Base-by-base conservation (phyloP, 2,888 invertebrate species). In the Nematopogon swammerdamellus region DNA sequence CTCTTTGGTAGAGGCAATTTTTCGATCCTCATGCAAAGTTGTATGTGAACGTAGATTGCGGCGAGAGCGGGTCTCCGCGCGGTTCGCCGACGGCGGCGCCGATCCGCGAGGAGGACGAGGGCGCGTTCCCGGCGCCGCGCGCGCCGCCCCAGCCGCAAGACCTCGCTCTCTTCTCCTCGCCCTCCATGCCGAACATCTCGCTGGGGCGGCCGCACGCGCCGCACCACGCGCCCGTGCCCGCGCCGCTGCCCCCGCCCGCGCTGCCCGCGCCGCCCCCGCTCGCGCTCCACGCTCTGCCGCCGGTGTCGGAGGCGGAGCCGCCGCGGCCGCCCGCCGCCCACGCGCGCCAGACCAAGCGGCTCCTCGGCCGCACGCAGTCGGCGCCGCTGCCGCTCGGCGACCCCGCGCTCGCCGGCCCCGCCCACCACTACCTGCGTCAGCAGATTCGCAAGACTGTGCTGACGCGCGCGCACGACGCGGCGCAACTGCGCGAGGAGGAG, bases 111-210 rank as follows among this genome's bases (percentile, higher is more conserved):
- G 92, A 93, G 73, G 88, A 89, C 65, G 91, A 92, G 73, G 76
- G 82, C 44, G 67, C 71, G 45, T 61, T 77, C 62, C 82, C 70
- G 65, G 64, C 85, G 80, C 62, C 86, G 72, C 64, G 84, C 77
- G 65, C 86, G 81, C 72, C 91, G 76, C 80, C 88, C 80, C 73
- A 88, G 80, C 72, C n/a, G 4, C 36, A 36, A 8, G 11, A 36
- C 14, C 72, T 90, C 62, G 76, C 90, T 53, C 84, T 96, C 54
- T 96, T 96, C 82, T 94, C 93, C 60, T 95, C 95, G 61, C 96
- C 96, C 51, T 96, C 96, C 62, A 89, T 97, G 90, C 97, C 97
- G 63, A 97, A 97, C 82, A 97, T 97, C 68, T 95, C 95, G 54
- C 82, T 97, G 61, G 96, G 94, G 51, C 83, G 92, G 60, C 92